phyloP scores from a whole-genome alignment of 1,140 invertebrate species.

The Nasonia vitripennis region DNA sequence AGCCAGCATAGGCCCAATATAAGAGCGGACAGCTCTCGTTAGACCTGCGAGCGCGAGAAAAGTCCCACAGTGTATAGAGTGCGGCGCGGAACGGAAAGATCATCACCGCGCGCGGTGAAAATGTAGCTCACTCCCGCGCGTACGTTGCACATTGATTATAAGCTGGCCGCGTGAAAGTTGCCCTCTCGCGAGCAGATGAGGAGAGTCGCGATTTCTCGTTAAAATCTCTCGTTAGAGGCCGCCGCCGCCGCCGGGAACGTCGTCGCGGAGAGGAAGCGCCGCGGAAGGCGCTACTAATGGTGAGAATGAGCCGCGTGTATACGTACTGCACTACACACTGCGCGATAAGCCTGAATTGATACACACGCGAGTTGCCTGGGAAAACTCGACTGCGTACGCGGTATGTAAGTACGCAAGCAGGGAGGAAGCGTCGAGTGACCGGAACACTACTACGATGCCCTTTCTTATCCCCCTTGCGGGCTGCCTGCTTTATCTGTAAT shows the following conservation, averaged over 20 bases:
- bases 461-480: not conserved
- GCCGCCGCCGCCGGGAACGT: not conserved
- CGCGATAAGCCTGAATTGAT: conserved; percentile 41
- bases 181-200: conserved; percentile 1
- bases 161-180: conserved; percentile 14
- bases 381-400: conserved; percentile 51
- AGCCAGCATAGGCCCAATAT: no score
- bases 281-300: conserved; percentile 37
- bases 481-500: not conserved
- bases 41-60: conserved; percentile 4
- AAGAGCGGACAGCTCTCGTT: not conserved
- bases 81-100: not conserved
- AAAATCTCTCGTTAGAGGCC: conserved; percentile 11
- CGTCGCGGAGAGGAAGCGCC: conserved; percentile 12
- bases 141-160: conserved; percentile 18
- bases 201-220: conserved; percentile 13
- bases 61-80: conserved; percentile 21
- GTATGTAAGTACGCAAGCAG: not conserved
- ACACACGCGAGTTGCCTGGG: conserved; percentile 53
- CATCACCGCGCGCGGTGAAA: conserved; percentile 13
- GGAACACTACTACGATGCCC: conserved; percentile 59
- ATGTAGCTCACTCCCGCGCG: not conserved
- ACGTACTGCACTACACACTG: not conserved
- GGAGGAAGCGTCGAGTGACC: conserved; percentile 61
- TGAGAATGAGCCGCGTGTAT: conserved; percentile 49